Evolutionary conservation across 1,140 invertebrate species (phyloP).

Genomic region (Druon quercuslanigerum): DNA sequence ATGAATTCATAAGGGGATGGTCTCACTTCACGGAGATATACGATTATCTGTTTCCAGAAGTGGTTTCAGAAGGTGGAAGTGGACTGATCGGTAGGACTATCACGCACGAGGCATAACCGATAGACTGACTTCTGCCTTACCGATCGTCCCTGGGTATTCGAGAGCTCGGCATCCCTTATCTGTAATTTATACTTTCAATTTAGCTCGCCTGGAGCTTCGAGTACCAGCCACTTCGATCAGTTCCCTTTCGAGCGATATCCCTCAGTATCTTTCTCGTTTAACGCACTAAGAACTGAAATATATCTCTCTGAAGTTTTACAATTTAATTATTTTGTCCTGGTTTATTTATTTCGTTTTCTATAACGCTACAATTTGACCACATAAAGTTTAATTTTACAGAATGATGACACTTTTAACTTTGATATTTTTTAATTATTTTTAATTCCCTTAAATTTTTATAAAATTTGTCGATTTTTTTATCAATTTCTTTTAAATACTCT

Average conservation of each 20-base stretch:
- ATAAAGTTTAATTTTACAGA: too few species aligned
- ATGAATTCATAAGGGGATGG: slow-evolving; percentile 35
- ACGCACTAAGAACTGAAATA: neutral
- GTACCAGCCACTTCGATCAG: neutral
- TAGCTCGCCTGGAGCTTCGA: slow-evolving; percentile 46
- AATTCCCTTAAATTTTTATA: too few species aligned
- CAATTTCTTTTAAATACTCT: too few species aligned
- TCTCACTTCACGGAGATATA: slow-evolving; percentile 38
- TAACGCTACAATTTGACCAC: too few species aligned
- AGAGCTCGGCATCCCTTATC: slow-evolving; percentile 58
- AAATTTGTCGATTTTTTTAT: too few species aligned
- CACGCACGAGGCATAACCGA: slow-evolving; percentile 67
- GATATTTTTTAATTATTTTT: too few species aligned
- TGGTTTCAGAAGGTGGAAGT: slow-evolving; percentile 31
- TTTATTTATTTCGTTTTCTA: too few species aligned
- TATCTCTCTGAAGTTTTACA: too few species aligned
- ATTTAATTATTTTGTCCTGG: too few species aligned
- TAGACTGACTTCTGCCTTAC: slow-evolving; percentile 43
- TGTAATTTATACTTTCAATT: slow-evolving; percentile 74
- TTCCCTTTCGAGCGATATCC: too few species aligned
- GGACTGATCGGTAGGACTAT: slow-evolving; percentile 61
- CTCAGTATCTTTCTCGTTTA: too few species aligned
- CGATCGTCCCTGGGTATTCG: slow-evolving; percentile 19
- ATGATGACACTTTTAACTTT: too few species aligned
- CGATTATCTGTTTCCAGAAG: slow-evolving; percentile 34